Base-by-base conservation (phyloP, 2,888 invertebrate genomes). In the Sarcophaga rosellei region DNA sequence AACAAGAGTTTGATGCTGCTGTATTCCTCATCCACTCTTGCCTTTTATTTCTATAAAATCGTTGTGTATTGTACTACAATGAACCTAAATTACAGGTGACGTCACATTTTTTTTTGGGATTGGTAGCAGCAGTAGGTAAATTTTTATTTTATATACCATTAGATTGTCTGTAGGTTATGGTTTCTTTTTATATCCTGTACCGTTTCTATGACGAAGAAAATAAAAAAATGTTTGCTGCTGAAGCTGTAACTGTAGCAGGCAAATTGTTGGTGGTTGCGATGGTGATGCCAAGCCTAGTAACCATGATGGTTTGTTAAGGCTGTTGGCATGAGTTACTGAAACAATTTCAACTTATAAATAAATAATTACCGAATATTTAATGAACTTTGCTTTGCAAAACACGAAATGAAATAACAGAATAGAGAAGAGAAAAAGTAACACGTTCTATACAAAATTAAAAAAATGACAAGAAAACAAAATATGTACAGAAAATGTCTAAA, bases 301-400 rank as follows among this genome's bases (percentile, higher is more conserved):
- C 8, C 35, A 35, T 35, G 35, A 35, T 35, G 21, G 17, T 35
- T 70, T 61, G 11, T 45, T 62, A 23, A 66, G 61, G 57, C 20
- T 72, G 59, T 61, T 83, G 65, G 68, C 44, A 90, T 91, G 90
- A 92, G 91, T 92, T 92, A 92, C 92, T 91, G 91, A 90, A 92
- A 90, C 90, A 89, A 90, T 92, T 91, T 90, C 89, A 91, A 90
- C 90, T 92, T 91, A 92, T 92, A 93, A 92, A 93, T 92, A 92
- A 92, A 92, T 92, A 92, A 92, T 92, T 92, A 92, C 90, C 86
- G 88, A 90, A 90, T 89, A 89, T 89, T 86, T 89, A 89, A 89
- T 81, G 85, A 74, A 75, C 25, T 63, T 62, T 35, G 62, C 4
- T 63, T 20, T 11, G 59, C n/a, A 45, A 45, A 68, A 44, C n/a